phyloP scores from a whole-genome alignment of 2,113 vertebrate genomes.

The Meriones unguiculatus region DNA sequence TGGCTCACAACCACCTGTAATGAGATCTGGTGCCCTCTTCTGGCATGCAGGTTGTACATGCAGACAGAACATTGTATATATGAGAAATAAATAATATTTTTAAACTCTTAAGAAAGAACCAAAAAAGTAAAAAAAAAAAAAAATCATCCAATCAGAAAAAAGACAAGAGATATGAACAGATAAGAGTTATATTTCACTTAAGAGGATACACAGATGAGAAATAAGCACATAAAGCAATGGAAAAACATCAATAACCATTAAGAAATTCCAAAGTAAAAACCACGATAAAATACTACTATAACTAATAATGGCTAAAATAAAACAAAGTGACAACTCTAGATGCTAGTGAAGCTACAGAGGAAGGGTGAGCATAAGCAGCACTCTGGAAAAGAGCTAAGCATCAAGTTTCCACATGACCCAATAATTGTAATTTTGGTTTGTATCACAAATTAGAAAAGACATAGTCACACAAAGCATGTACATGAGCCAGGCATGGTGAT shows the following conservation, averaged over 20 bases:
- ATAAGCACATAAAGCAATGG: background rate
- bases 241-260: constrained; percentile 1
- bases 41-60: no score
- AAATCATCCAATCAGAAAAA: background rate
- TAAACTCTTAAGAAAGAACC: background rate
- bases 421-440: background rate
- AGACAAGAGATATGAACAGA: background rate
- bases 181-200: background rate
- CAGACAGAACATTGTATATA: no score
- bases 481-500: background rate
- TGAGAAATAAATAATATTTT: no score
- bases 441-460: background rate
- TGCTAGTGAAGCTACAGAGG: background rate
- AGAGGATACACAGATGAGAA: background rate
- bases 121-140: constrained; percentile 32
- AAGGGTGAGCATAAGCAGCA: background rate
- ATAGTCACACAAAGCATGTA: background rate
- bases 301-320: constrained; percentile 27
- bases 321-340: background rate
- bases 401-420: background rate
- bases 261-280: constrained; percentile 38
- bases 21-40: no score
- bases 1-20: no score
- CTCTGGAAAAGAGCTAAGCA: background rate
- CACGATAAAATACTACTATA: background rate